Base-by-base conservation (phyloP, 2,888 invertebrate genomes). In the Parnassius apollo region DNA sequence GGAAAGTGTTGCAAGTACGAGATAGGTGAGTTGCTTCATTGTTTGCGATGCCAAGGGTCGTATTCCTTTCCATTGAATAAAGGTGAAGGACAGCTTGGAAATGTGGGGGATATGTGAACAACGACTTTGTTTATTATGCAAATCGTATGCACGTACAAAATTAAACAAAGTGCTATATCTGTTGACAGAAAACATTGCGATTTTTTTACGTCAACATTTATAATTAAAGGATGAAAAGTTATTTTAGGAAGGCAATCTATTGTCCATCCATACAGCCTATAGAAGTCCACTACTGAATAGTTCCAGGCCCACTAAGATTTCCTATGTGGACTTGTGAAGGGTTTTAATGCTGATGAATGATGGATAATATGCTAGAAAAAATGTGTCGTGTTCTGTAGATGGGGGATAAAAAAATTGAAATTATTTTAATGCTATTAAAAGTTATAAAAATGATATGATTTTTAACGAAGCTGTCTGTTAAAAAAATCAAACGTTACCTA, bases 31-130 rank as follows among this genome's bases (percentile, higher is more conserved):
- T 81, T 77, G 73, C 73, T 74, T 75, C 80, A 84, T 81, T 83
- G 83, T 85, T 77, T 79, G 77, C 77, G 78, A 79, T 75, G 80
- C 75, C 81, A 75, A 73, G 75, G 78, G 74, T 78, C 80, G 75
- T 75, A 75, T 80, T 80, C 82, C 81, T 83, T 82, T 83, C 82
- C 76, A 81, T 81, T 79, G 73, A 70, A 71, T 73, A 89, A 88
- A 89, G 86, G 88, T 87, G 88, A 89, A 89, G 90, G 89, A 84
- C 83, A 72, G 69, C 46, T 64, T 68, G 68, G 82, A 79, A 80
- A 82, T 83, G 79, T 74, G 75, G 80, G 75, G 80, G 77, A 81
- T 81, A 81, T 76, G 75, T 71, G 67, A 71, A 76, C 76, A 74
- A 72, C 67, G 72, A 66, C 59, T 62, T 56, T 69, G 71, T 74